These are phyloP conservation scores for Phalacrocorax brasilianus DNA, from an alignment of 2,113 vertebrate species.

Conservation along the genomic window DNA sequence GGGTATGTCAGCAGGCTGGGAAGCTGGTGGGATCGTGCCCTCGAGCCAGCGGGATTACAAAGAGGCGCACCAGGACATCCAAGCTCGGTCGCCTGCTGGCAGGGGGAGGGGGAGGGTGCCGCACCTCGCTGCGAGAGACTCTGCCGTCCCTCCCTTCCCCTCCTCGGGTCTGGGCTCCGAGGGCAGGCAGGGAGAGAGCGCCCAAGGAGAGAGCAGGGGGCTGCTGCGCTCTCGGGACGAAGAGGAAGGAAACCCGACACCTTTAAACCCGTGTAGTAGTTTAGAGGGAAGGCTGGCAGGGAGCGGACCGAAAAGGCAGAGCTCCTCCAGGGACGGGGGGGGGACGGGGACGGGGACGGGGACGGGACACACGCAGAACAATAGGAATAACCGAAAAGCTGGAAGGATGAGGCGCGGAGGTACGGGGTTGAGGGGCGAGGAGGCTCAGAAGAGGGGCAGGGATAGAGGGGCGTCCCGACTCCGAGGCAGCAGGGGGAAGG, in stretches of 20 bases:
- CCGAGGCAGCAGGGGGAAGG: neutral
- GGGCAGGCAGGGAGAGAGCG: neutral
- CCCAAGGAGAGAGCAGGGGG: neutral
- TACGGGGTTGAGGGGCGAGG: neutral
- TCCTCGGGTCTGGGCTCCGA: neutral
- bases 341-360: neutral
- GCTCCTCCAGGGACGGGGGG: neutral
- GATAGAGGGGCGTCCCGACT: neutral
- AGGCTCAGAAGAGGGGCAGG: neutral
- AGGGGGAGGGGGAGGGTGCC: neutral
- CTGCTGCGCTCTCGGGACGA: neutral
- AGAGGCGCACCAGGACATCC: neutral
- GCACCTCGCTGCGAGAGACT: neutral
- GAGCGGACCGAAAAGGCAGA: neutral
- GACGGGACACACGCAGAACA: neutral
- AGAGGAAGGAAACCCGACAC: neutral
- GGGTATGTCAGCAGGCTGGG: neutral
- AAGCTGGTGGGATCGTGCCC: neutral
- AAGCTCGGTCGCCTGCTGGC: neutral
- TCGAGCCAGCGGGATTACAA: neutral
- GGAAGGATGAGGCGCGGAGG: neutral
- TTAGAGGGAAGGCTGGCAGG: neutral
- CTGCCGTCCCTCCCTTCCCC: neutral
- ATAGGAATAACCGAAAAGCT: neutral
- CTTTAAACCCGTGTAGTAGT: neutral